Conservation (phyloP, 2,797 vertebrate genomes). For the Ctenosaura bakeri region DNA sequence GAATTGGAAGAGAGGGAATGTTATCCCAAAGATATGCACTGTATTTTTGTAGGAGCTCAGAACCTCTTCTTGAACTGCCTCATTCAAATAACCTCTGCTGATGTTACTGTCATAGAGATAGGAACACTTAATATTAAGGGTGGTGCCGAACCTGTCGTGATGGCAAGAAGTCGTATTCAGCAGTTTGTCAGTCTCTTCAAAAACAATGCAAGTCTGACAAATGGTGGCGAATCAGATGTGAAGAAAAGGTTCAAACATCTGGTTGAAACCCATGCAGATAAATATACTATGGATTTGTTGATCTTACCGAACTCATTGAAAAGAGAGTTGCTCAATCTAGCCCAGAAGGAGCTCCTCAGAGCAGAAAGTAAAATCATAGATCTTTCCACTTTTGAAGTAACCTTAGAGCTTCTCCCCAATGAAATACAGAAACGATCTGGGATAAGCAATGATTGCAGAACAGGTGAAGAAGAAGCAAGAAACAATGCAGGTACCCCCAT, state of each 20-base stretch:
- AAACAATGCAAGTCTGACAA: conserved; percentile 86
- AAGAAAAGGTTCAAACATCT: conserved; percentile 94
- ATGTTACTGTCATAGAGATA: conserved; percentile 88
- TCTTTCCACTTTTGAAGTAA: conserved; percentile 46
- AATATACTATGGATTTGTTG: conserved; percentile 95
- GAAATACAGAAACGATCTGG: conserved; percentile 2
- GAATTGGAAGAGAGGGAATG: conserved; percentile 90
- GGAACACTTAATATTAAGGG: conserved; percentile 89
- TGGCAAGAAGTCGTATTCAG: conserved; percentile 95
- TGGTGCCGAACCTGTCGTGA: conserved; percentile 91
- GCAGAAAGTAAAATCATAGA: conserved; percentile 38
- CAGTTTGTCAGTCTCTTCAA: conserved; percentile 94
- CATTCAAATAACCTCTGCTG: conserved; percentile 92
- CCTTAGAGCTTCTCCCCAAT: conserved; percentile 1
- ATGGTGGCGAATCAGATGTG: conserved; percentile 86
- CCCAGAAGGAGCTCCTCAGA: conserved; percentile 76
- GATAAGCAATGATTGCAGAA: conserved; percentile 48
- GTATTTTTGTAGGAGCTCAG: conserved; percentile 92
- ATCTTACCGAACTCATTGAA: conserved; percentile 94
- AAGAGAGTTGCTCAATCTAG: conserved; percentile 90
- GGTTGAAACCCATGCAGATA: conserved; percentile 94
- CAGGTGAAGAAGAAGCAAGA: conserved; percentile 80
- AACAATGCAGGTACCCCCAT: conserved; percentile 91
- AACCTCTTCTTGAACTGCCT: conserved; percentile 92
- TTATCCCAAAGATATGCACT: conserved; percentile 98